Conservation (phyloP, 2,797 vertebrate genomes). For the Chelon labrosus region DNA sequence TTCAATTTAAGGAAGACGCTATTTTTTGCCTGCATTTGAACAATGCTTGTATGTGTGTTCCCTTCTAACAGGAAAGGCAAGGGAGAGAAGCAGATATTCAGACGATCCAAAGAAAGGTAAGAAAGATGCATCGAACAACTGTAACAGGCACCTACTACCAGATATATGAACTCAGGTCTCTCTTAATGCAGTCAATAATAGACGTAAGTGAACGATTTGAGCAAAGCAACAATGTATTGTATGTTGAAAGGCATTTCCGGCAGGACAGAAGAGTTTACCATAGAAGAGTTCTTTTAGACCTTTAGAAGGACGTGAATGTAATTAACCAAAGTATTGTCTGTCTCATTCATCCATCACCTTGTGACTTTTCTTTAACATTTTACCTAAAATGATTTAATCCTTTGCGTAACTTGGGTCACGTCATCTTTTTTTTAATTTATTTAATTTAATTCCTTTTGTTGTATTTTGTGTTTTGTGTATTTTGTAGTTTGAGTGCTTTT, state of each 20-base stretch:
- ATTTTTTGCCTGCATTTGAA: conserved; percentile 5
- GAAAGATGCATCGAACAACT: background rate
- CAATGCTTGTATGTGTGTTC: conserved; percentile 20
- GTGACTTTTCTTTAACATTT: conserved; percentile 37
- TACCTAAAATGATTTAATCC: conserved; percentile 20
- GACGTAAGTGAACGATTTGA: background rate
- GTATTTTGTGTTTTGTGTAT: conserved; percentile 79
- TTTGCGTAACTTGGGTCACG: conserved; percentile 35
- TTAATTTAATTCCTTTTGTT: conserved; percentile 67
- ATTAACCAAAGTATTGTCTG: background rate
- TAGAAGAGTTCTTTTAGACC: background rate
- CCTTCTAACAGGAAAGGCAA: conserved; percentile 76
- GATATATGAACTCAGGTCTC: background rate
- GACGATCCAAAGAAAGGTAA: conserved; percentile 86
- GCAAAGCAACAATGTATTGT: background rate
- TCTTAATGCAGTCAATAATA: background rate
- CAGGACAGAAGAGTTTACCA: background rate
- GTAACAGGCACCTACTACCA: background rate
- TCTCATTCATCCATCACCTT: conserved; percentile 39
- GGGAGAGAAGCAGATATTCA: conserved; percentile 80
- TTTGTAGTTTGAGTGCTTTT: conserved; percentile 95
- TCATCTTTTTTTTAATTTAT: conserved; percentile 69
- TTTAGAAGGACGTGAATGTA: background rate
- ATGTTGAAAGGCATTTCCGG: background rate
- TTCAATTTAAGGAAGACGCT: background rate